phyloP scores from a whole-genome alignment of 2,113 vertebrate genomes.

The Entomyzon cyanotis region DNA sequence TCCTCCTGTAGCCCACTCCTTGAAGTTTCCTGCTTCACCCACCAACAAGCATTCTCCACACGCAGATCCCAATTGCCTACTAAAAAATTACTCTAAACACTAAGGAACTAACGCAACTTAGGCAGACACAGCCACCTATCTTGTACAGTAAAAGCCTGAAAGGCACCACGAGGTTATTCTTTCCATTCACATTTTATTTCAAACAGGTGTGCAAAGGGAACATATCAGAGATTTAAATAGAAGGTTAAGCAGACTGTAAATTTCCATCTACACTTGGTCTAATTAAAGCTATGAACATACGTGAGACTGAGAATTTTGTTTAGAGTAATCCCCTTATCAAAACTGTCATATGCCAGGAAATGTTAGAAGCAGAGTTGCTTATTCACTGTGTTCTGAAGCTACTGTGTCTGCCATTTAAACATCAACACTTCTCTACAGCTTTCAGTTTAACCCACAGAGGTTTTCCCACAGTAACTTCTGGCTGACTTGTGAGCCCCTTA shows the following conservation, averaged over 20 bases:
- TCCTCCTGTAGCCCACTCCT: not conserved
- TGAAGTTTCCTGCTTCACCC: not conserved
- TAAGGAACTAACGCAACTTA: not conserved
- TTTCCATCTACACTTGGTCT: slow-evolving; percentile 32
- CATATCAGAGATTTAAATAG: slow-evolving; percentile 46
- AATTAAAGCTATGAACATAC: slow-evolving; percentile 48
- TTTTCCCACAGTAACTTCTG: slow-evolving; percentile 41
- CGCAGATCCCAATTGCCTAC: not conserved
- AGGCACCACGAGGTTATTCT: not conserved
- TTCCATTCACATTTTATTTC: slow-evolving; percentile 47
- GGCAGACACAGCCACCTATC: not conserved
- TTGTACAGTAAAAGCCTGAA: not conserved
- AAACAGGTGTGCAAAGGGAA: slow-evolving; percentile 54
- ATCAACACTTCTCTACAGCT: slow-evolving; percentile 47
- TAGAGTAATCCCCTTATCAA: slow-evolving; percentile 61
- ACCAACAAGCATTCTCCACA: not conserved
- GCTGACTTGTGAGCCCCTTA: slow-evolving; percentile 43
- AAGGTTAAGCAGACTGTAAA: slow-evolving; percentile 50
- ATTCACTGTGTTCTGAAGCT: not conserved
- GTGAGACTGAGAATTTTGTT: slow-evolving; percentile 57
- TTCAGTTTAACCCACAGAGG: slow-evolving; percentile 48
- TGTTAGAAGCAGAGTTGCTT: slow-evolving; percentile 39
- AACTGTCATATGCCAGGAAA: slow-evolving; percentile 63
- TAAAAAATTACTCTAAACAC: not conserved
- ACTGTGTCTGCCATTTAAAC: slow-evolving; percentile 51